A percentile compares a stretch with the other conserved stretches of the same genome.
Evolutionary conservation across 2,113 vertebrate genomes (phyloP).

Genomic region (Panurus biarmicus): DNA sequence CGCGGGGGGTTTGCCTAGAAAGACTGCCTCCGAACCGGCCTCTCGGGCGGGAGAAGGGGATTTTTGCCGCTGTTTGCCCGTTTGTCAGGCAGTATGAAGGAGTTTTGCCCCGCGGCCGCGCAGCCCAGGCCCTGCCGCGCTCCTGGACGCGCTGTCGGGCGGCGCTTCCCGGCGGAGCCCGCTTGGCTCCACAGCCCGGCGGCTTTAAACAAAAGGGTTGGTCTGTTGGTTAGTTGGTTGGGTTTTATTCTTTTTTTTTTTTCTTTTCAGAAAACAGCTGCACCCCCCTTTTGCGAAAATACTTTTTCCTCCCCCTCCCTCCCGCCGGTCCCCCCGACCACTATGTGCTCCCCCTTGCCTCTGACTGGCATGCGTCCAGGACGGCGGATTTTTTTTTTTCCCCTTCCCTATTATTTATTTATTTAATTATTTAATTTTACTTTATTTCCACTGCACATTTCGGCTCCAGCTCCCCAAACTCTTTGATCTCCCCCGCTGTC

Average conservation of each 20-base stretch:
- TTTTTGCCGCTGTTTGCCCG: background rate
- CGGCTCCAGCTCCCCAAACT: slow-evolving; percentile 82
- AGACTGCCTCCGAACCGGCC: background rate
- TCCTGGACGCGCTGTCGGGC: background rate
- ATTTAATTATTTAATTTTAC: background rate
- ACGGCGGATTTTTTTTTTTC: slow-evolving; percentile 30
- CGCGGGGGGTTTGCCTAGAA: background rate
- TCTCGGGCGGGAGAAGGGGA: background rate
- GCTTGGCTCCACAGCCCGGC: slow-evolving; percentile 20
- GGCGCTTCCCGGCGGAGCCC: background rate
- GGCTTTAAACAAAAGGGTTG: slow-evolving; percentile 45
- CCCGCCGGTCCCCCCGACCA: background rate
- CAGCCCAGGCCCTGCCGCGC: background rate
- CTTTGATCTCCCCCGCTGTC: slow-evolving; percentile 92
- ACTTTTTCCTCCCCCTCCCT: background rate
- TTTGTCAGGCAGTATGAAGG: accelerated
- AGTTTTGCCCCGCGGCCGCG: background rate
- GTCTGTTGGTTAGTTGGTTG: background rate
- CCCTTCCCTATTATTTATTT: background rate
- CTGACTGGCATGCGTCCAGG: slow-evolving; percentile 81
- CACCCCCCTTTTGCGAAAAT: slow-evolving; percentile 6
- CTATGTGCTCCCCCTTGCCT: background rate
- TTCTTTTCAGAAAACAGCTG: background rate
- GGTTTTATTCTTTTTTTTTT: background rate
- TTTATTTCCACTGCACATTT: slow-evolving; percentile 80